These are phyloP conservation scores for Petrolisthes cinctipes DNA, from an alignment of 2,888 invertebrate species.

Conservation along the genomic window DNA sequence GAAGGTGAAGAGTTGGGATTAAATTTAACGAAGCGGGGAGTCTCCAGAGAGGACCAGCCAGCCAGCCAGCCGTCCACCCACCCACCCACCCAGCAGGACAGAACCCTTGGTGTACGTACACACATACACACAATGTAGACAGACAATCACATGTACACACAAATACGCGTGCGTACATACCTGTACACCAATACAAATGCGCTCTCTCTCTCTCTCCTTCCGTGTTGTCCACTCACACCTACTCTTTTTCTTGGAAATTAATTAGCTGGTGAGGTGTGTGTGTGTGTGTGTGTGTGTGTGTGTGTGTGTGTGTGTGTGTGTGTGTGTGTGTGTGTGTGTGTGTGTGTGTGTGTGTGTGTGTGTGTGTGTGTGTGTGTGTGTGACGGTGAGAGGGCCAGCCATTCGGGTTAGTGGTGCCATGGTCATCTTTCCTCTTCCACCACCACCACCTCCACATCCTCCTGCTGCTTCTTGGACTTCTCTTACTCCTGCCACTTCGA, in stretches of 20 bases:
- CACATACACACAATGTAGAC: too few relatives aligned
- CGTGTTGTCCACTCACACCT: not conserved
- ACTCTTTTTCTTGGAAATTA: not conserved
- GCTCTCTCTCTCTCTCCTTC: not conserved
- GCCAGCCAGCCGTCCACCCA: too few relatives aligned
- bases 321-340: not conserved
- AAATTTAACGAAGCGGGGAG: conserved; percentile 28
- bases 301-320: not conserved
- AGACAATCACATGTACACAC: too few relatives aligned
- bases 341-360: not conserved
- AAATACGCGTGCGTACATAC: too few relatives aligned
- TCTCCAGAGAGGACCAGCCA: conserved; percentile 22
- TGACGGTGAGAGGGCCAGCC: not conserved
- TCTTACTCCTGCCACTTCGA: not conserved
- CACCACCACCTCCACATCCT: not conserved
- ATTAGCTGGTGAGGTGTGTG: not conserved
- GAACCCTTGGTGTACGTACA: too few relatives aligned
- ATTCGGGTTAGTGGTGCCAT: not conserved
- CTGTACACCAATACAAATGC: too few relatives aligned
- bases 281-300: conserved; percentile 4
- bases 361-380: not conserved
- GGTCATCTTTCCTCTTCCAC: not conserved
- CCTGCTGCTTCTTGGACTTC: not conserved
- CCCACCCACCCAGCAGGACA: too few relatives aligned
- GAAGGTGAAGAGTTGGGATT: conserved; percentile 29